Evolutionary conservation across 2,113 vertebrate species (phyloP).

Genomic region (Malurus cyaneus): DNA sequence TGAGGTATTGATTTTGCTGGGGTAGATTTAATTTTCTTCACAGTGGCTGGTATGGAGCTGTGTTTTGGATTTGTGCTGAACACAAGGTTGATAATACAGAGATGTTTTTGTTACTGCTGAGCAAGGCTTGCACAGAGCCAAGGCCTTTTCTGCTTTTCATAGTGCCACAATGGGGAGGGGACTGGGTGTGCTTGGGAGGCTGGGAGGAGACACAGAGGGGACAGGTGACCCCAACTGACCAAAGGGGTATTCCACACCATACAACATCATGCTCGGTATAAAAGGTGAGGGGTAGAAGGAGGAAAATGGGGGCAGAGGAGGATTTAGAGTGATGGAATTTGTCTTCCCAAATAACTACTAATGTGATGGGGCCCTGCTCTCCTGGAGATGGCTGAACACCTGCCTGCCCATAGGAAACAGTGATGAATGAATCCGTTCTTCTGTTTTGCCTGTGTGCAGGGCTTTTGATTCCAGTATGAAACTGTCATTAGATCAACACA

Average conservation of each 20-base stretch:
- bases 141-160: neutral
- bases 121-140: neutral
- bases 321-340: neutral
- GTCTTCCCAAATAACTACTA: neutral
- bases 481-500: neutral
- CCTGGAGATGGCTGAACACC: too few relatives aligned
- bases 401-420: neutral
- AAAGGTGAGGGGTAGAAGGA: neutral
- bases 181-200: neutral
- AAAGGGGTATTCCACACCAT: neutral
- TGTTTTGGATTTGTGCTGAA: neutral
- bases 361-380: accelerated
- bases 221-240: neutral
- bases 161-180: accelerated
- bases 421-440: neutral
- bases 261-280: neutral
- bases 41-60: neutral
- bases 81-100: neutral
- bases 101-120: neutral
- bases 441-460: neutral
- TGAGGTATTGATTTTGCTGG: neutral
- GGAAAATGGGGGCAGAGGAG: too few relatives aligned
- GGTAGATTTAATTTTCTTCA: neutral
- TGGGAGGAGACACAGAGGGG: accelerated
- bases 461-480: neutral